These are phyloP conservation scores for Hemiscyllium ocellatum DNA, from an alignment of 2,113 vertebrate species.

Conservation along the genomic window DNA sequence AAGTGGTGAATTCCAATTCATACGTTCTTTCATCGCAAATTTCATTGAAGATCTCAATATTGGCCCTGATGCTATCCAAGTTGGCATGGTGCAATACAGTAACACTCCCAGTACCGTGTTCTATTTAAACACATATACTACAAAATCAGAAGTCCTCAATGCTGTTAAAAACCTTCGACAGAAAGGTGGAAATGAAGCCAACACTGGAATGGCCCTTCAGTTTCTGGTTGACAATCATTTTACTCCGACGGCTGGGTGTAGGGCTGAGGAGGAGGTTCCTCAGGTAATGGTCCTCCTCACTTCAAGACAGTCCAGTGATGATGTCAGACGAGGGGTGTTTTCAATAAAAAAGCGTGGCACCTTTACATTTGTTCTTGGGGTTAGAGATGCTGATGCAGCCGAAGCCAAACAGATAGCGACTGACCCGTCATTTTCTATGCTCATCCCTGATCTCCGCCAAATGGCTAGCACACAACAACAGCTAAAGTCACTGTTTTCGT, in stretches of 20 bases:
- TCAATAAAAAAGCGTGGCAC: slow-evolving; percentile 78
- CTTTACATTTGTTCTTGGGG: slow-evolving; percentile 68
- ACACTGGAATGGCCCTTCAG: slow-evolving; percentile 79
- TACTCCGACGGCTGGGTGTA: slow-evolving; percentile 72
- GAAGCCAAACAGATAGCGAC: slow-evolving; percentile 81
- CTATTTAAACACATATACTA: slow-evolving; percentile 74
- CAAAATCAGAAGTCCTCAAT: slow-evolving; percentile 70
- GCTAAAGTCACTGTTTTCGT: neutral
- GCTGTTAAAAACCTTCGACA: slow-evolving; percentile 72
- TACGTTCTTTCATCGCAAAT: slow-evolving; percentile 84
- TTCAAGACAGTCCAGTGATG: slow-evolving; percentile 80
- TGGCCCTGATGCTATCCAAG: slow-evolving; percentile 74
- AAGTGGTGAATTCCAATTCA: slow-evolving; percentile 75
- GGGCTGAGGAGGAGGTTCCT: slow-evolving; percentile 79
- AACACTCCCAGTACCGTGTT: slow-evolving; percentile 70
- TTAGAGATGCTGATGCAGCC: slow-evolving; percentile 62
- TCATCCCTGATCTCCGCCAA: slow-evolving; percentile 64
- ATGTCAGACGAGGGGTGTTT: slow-evolving; percentile 71
- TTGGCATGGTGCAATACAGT: slow-evolving; percentile 83
- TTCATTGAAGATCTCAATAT: slow-evolving; percentile 80
- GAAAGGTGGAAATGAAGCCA: slow-evolving; percentile 71
- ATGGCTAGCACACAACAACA: neutral
- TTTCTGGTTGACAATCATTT: slow-evolving; percentile 76
- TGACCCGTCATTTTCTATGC: slow-evolving; percentile 73
- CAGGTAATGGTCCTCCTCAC: slow-evolving; percentile 85